Percentiles rank a stretch among this genome's conserved stretches.
phyloP scores from a whole-genome alignment of 2,888 invertebrate species.

The Sthenelais limicola region DNA sequence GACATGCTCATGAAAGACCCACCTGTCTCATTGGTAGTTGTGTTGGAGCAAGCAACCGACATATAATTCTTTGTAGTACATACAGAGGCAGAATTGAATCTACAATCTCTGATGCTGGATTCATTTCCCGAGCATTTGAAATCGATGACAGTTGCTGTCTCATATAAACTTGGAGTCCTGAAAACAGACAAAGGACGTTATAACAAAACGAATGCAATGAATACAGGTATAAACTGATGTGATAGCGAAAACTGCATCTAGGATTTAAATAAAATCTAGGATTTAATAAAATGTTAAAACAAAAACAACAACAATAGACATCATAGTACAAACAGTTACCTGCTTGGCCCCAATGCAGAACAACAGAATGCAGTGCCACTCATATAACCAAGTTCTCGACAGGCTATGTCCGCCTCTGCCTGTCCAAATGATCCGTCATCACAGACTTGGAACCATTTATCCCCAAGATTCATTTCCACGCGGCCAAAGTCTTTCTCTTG shows the following conservation, averaged over 20 bases:
- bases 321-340: conserved; percentile 5
- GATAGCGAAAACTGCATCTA: not conserved
- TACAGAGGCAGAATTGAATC: not conserved
- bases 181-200: not conserved
- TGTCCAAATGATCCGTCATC: conserved; percentile 31
- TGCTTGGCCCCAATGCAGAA: conserved; percentile 16
- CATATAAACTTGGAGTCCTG: not conserved
- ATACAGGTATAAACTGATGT: not conserved
- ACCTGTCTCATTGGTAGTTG: conserved; percentile 13
- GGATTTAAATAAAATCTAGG: not conserved
- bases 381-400: conserved; percentile 32
- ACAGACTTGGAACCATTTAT: conserved; percentile 33
- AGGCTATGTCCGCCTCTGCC: conserved; percentile 10
- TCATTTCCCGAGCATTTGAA: conserved; percentile 19
- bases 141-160: not conserved
- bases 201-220: not conserved
- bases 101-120: conserved; percentile 12
- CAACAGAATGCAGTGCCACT: conserved; percentile 76
- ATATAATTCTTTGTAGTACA: conserved; percentile 20
- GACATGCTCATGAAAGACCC: no score
- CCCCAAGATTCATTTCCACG: not conserved
- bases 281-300: not conserved
- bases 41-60: conserved; percentile 32
- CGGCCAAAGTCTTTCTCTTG: conserved; percentile 18
- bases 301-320: not conserved